phyloP scores from a whole-genome alignment of 1,140 invertebrate genomes.

The Neelides sp. region DNA sequence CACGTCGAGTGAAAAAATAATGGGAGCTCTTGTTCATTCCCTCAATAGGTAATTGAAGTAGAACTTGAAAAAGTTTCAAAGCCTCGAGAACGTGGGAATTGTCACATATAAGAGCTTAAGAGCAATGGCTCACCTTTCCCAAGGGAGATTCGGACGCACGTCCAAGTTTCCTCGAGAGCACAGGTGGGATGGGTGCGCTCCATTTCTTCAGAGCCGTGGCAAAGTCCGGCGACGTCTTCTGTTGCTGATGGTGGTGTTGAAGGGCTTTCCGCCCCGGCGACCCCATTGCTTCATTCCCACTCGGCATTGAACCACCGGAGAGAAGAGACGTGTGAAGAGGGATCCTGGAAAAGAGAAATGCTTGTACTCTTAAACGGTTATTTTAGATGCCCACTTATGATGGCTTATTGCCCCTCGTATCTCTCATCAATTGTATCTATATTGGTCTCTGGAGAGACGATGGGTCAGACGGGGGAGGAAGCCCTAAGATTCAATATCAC shows the following conservation, averaged over 20 bases:
- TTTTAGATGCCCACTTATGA: not conserved
- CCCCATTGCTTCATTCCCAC: constrained; percentile 8
- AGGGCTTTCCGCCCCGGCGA: not conserved
- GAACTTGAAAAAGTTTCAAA: not conserved
- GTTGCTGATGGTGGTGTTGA: too few relatives aligned
- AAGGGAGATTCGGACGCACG: constrained; percentile 28
- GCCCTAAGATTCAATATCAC: too few relatives aligned
- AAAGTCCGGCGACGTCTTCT: constrained; percentile 9
- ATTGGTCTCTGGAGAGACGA: constrained; percentile 19
- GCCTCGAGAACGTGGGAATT: not conserved
- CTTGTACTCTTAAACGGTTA: too few relatives aligned
- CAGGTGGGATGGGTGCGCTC: constrained; percentile 29
- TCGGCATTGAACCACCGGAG: not conserved
- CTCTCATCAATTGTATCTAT: constrained; percentile 20
- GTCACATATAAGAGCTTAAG: not conserved
- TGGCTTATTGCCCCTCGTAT: constrained; percentile 23
- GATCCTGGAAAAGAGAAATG: not conserved
- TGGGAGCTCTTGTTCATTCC: too few relatives aligned
- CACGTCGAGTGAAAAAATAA: too few relatives aligned
- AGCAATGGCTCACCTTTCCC: constrained; percentile 24
- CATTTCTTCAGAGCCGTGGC: constrained; percentile 27
- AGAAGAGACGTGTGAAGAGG: constrained; percentile 1
- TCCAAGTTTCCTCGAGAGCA: constrained; percentile 25
- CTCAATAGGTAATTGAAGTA: not conserved
- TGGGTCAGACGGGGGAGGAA: not conserved